Evolutionary conservation across 2,797 vertebrate genomes (phyloP).

Genomic region (Limosa lapponica): DNA sequence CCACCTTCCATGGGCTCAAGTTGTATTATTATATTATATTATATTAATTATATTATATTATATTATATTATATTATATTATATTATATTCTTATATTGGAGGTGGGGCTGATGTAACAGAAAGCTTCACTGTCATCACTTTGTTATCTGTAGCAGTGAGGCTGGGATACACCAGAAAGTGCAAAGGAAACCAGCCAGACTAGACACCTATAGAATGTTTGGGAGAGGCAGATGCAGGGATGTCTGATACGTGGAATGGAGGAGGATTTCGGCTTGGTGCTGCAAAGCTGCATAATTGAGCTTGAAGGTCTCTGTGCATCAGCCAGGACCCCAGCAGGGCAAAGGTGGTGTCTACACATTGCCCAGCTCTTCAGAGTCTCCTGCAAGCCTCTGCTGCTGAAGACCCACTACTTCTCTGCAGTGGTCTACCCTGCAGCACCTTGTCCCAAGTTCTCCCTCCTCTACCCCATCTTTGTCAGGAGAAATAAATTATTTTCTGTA

Average conservation of each 20-base stretch:
- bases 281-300: background rate
- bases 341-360: background rate
- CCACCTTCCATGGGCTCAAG: background rate
- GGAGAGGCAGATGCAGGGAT: background rate
- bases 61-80: no score
- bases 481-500: background rate
- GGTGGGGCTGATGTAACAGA: no score
- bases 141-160: accelerated
- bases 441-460: background rate
- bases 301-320: background rate
- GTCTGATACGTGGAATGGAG: background rate
- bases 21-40: no score
- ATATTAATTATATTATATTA: no score
- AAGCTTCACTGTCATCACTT: no score
- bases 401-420: background rate
- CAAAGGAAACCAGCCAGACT: background rate
- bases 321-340: accelerated
- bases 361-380: background rate
- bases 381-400: background rate
- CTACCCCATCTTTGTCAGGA: accelerated
- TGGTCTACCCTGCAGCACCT: background rate
- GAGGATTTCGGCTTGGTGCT: accelerated
- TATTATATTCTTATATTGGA: no score
- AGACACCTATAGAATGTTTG: background rate
- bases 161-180: background rate